A percentile compares a stretch with the other conserved stretches of the same genome.
Evolutionary conservation across 1,140 invertebrate genomes (phyloP).

Genomic region (Trichonephila inaurata): DNA sequence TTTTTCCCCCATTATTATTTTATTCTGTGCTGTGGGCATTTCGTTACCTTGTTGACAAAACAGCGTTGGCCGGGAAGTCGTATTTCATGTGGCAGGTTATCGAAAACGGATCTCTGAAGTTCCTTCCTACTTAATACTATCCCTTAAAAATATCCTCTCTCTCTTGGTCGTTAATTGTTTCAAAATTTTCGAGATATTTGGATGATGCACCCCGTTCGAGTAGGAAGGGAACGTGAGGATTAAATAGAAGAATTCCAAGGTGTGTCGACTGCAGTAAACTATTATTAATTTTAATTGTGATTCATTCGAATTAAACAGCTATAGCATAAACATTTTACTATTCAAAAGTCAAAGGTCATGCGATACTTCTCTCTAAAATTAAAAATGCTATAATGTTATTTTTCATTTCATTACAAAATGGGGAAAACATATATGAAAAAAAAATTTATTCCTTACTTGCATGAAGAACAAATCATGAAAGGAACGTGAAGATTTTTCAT

Average conservation of each 20-base stretch:
- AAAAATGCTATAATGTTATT: too few species aligned
- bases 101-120: background rate
- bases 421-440: too few species aligned
- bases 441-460: too few species aligned
- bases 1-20: background rate
- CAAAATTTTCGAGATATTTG: background rate
- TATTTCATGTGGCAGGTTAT: conserved; percentile 45
- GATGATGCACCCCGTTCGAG: background rate
- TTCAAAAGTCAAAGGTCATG: too few species aligned
- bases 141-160: background rate
- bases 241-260: background rate
- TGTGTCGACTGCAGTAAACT: background rate
- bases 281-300: background rate
- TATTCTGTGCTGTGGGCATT: conserved; percentile 34
- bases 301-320: background rate
- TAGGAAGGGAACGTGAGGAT: background rate
- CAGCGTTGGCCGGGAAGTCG: conserved; percentile 48
- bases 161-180: conserved; percentile 28
- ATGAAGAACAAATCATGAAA: too few species aligned
- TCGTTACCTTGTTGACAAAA: conserved; percentile 46
- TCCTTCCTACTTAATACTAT: background rate
- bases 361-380: too few species aligned
- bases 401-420: too few species aligned
- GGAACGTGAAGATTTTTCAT: too few species aligned
- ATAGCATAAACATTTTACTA: too few species aligned